Percentiles rank a stretch among this genome's conserved stretches.
phyloP scores from a whole-genome alignment of 2,113 vertebrate genomes.

The Callionymus lyra region DNA sequence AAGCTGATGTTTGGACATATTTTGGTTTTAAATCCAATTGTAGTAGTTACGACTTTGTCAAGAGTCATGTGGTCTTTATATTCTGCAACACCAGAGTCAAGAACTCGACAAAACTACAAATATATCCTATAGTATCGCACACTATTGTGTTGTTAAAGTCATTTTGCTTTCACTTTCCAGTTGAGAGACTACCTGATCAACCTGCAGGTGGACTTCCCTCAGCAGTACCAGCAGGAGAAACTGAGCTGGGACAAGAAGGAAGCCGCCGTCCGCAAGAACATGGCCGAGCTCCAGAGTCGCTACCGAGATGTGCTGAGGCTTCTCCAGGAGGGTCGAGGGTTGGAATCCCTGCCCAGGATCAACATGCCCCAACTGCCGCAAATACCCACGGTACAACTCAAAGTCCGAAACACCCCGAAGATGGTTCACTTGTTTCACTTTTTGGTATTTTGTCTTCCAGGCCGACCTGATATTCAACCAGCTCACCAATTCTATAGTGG shows the following conservation, averaged over 20 bases:
- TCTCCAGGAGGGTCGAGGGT: slow-evolving; percentile 72
- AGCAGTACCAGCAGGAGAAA: slow-evolving; percentile 25
- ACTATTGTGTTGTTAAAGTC: too few relatives aligned
- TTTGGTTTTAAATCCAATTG: too few relatives aligned
- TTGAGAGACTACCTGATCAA: slow-evolving; percentile 65
- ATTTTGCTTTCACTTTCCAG: slow-evolving; percentile 7
- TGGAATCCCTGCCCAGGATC: slow-evolving; percentile 78
- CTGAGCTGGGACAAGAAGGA: slow-evolving; percentile 55
- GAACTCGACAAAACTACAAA: too few relatives aligned
- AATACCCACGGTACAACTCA: slow-evolving; percentile 63
- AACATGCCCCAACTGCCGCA: slow-evolving; percentile 70
- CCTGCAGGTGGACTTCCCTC: slow-evolving; percentile 49
- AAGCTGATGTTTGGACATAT: too few relatives aligned
- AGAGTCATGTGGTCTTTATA: too few relatives aligned
- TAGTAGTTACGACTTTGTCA: too few relatives aligned
- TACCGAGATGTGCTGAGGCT: slow-evolving; percentile 79
- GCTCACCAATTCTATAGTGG: slow-evolving; percentile 21
- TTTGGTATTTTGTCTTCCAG: slow-evolving; percentile 15
- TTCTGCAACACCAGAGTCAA: too few relatives aligned
- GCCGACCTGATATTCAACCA: slow-evolving; percentile 42
- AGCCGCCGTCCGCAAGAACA: slow-evolving; percentile 19
- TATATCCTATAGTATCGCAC: too few relatives aligned
- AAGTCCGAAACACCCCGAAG: too few relatives aligned
- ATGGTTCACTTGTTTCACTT: not conserved
- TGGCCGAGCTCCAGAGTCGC: slow-evolving; percentile 60